Conservation (phyloP, 2,888 invertebrate species). For the Lycia hirtaria region DNA sequence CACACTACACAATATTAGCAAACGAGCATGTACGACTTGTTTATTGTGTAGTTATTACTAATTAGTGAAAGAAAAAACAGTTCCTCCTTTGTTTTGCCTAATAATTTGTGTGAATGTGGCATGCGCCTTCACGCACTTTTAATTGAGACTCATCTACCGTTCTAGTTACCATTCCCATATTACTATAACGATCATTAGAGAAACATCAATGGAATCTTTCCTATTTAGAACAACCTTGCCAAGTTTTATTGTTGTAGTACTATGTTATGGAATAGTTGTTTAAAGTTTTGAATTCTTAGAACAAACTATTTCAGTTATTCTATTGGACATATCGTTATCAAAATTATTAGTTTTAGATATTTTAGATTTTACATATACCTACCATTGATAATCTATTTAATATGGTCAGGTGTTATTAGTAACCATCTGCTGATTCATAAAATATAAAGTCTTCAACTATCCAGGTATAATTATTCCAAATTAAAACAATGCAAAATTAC, state of each 20-base stretch:
- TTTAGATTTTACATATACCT: background rate
- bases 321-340: background rate
- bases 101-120: conserved; percentile 42
- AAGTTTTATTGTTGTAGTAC: background rate
- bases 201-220: conserved; percentile 5
- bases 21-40: conserved; percentile 44
- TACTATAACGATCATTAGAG: conserved; percentile 13
- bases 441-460: background rate
- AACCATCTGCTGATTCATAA: background rate
- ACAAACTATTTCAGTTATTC: background rate
- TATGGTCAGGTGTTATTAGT: background rate
- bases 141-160: conserved; percentile 37
- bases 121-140: conserved; percentile 45
- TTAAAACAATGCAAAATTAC: background rate
- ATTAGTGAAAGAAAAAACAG: conserved; percentile 45
- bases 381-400: background rate
- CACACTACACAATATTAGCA: too few species aligned
- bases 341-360: background rate
- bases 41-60: conserved; percentile 21
- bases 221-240: background rate
- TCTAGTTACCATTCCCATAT: conserved; percentile 28
- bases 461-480: background rate
- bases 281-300: background rate
- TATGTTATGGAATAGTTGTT: background rate
- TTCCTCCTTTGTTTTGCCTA: conserved; percentile 45